Percentiles rank a stretch among this genome's conserved stretches.
Conservation (phyloP, 2,113 vertebrate genomes). For the Tupaia tana region DNA sequence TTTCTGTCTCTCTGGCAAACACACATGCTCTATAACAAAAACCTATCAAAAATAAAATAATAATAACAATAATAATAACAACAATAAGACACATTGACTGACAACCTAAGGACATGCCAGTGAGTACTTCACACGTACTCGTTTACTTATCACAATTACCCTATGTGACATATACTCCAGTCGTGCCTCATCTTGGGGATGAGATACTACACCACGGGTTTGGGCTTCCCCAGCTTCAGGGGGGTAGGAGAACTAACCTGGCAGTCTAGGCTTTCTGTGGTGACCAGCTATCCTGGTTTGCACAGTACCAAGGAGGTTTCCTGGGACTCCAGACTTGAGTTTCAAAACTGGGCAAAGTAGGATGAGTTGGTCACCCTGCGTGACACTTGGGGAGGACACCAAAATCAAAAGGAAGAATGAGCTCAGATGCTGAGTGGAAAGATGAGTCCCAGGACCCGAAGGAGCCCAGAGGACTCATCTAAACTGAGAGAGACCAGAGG, state of each 20-base stretch:
- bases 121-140: background rate
- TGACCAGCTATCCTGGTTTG: background rate
- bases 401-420: slow-evolving; percentile 26
- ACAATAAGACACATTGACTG: background rate
- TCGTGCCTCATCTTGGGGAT: background rate
- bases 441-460: background rate
- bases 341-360: background rate
- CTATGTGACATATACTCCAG: background rate
- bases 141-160: background rate
- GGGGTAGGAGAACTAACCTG: background rate
- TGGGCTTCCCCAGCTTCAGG: background rate
- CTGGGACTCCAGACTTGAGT: background rate
- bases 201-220: background rate
- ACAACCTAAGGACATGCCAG: background rate
- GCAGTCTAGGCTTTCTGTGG: background rate
- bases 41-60: background rate
- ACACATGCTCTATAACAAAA: no score
- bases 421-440: background rate
- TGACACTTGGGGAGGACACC: background rate
- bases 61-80: background rate
- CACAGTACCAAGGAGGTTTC: background rate
- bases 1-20: no score
- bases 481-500: background rate
- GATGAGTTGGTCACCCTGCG: background rate
- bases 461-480: background rate